Evolutionary conservation across 1,140 invertebrate genomes (phyloP), one percentile per base, ranked within the genome.

Genomic region (Apis laboriosa): DNA sequence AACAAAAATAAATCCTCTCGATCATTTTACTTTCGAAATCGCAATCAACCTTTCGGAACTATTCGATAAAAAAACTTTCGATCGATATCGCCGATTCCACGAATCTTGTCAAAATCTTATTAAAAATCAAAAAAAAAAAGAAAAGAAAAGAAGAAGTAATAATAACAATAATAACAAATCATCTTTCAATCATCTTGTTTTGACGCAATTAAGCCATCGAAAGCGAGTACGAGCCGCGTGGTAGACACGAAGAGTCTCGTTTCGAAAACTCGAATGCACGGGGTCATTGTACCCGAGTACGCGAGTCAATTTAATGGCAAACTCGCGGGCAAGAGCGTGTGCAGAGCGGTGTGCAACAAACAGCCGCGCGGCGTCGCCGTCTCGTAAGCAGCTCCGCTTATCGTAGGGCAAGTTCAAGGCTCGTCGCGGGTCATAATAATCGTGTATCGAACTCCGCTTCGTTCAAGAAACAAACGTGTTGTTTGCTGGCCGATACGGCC

Each of bases 321-420:
- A 84, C 12, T 63, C 56, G 73, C 77, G 51, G 58, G 81, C 81
- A 56, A 34, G 34, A 9, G 73, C 34, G 56, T 43, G 58, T 34
- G 67, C 74, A 56, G 74, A 76, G 66, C 66, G 24, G 55, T 63
- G 66, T 53, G 66, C 58, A 83, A 71, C 58, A 71, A 78, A 87
- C 84, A 70, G 75, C 63, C 63, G 70, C 70, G 56, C 64, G 78
- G 63, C 71, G 67, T 70, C 67, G 76, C 53, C 78, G 68, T 56
- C 77, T 85, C 66, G 80, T 84, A 86, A 88, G 81, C 86, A 67
- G 86, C 83, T 73, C 63, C 43, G 88, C 90, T 93, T 93, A 93
- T 93, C 92, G 91, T 92, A 92, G 92, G 90, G 90, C 93, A 94
- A 94, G 93, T 94, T 94, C 93, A 94, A 94, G 93, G 93, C 91